Conservation (phyloP, 2,113 vertebrate genomes). For the Pomatostomus ruficeps region DNA sequence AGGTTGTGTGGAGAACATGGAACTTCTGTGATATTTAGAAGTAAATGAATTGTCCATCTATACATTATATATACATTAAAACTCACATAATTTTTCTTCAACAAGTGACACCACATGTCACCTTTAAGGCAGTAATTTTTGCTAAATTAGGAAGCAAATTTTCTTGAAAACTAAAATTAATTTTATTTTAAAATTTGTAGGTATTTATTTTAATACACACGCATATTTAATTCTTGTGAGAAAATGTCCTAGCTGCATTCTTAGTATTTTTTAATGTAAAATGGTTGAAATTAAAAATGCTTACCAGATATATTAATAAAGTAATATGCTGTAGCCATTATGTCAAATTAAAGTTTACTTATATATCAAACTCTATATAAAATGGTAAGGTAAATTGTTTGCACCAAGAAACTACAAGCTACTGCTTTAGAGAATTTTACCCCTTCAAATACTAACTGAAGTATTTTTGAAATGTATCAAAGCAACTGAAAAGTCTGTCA, state of each 20-base stretch:
- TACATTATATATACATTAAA: too few relatives aligned
- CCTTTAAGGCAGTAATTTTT: neutral
- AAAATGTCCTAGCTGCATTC: neutral
- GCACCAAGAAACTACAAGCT: neutral
- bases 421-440: neutral
- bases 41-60: neutral
- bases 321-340: neutral
- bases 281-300: neutral
- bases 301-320: neutral
- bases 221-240: neutral
- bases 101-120: neutral
- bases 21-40: neutral
- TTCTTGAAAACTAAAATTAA: neutral
- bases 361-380: neutral
- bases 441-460: neutral
- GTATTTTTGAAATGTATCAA: neutral
- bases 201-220: neutral
- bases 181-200: neutral
- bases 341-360: neutral
- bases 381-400: neutral
- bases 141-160: neutral
- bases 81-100: neutral
- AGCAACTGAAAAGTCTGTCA: neutral
- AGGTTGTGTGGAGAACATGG: neutral
- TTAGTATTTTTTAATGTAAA: neutral